Evolutionary conservation across 1,140 invertebrate genomes (phyloP), one percentile per base, ranked within the genome.

Genomic region (Palaemon carinicauda): DNA sequence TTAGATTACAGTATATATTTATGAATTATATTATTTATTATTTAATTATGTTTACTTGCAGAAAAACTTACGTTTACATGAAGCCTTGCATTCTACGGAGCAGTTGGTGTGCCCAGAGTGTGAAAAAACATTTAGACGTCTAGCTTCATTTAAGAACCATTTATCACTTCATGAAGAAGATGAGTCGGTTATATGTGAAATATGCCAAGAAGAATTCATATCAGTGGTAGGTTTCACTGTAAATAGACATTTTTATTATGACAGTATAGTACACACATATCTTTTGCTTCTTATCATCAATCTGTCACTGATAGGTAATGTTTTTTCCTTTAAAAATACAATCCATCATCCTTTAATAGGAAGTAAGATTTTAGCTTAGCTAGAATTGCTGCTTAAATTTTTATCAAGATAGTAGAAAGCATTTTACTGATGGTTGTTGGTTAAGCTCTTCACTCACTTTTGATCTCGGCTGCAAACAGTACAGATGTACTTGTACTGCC

Each of bases 91-190:
- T 53, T 65, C 52, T 17, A 78, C 81, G 24, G 85, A 83, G 9
- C 77, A 69, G 27, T 33, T 87, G 53, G 71, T 60, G 14, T 89
- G 89, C 31, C 83, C 83, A 7, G 80, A 88, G 54, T 89, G 89
- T 83, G 73, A 78, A 21, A 88, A 88, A 77, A 69, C 51, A 1
- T 89, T 88, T 53, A 41, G 87, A 24, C 87, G 89, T 9, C n/a
- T 89, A 21, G 89, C 89, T n/a, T 89, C 89, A 14, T 88, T 88
- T 60, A 88, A 85, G 71, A 71, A 84, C 12, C 89, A 89, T 80
- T 80, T 89, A 21, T 31, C 84, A 14, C 33, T 89, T 12, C 89
- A 89, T 54, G 77, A 88, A 31, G 83, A 78, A 50, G 89, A 89
- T 54, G 89, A 89, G 60, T 71, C 82, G 50, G 82, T 89, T n/a